phyloP scores from a whole-genome alignment of 2,113 vertebrate species.

The Gasterosteus aculeatus region DNA sequence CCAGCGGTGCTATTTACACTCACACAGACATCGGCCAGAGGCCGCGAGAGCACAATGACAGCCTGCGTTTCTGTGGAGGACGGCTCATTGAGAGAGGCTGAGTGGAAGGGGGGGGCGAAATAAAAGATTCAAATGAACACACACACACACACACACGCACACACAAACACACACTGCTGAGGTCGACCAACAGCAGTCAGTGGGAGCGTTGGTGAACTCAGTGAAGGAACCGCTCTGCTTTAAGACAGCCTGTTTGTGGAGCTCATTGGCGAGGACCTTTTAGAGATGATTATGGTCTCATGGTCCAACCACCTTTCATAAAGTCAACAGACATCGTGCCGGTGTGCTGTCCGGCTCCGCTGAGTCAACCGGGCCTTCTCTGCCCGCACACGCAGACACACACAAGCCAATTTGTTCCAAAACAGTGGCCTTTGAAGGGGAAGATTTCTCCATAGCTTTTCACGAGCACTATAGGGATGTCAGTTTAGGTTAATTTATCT shows the following conservation, averaged over 20 bases:
- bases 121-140: slow-evolving; percentile 16
- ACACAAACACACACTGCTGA: background rate
- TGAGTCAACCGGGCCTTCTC: background rate
- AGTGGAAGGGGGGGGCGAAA: background rate
- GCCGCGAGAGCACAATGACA: slow-evolving; percentile 22
- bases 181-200: slow-evolving; percentile 1
- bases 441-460: slow-evolving; percentile 2
- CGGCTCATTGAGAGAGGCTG: background rate
- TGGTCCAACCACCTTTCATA: slow-evolving; percentile 10
- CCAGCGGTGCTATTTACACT: slow-evolving; percentile 35
- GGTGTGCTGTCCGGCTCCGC: background rate
- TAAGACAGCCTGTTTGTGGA: slow-evolving; percentile 12
- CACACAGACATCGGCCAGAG: slow-evolving; percentile 37
- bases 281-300: background rate
- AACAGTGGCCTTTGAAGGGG: slow-evolving; percentile 1
- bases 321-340: background rate
- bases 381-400: background rate
- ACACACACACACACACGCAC: background rate
- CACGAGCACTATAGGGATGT: background rate
- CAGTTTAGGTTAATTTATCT: background rate
- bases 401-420: slow-evolving; percentile 30
- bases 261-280: background rate
- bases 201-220: slow-evolving; percentile 10
- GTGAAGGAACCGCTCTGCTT: slow-evolving; percentile 3
- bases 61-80: slow-evolving; percentile 14